A percentile compares a stretch with the other conserved stretches of the same genome.
Conservation (phyloP, 2,113 vertebrate species). For the Chlorodrepanis virens region DNA sequence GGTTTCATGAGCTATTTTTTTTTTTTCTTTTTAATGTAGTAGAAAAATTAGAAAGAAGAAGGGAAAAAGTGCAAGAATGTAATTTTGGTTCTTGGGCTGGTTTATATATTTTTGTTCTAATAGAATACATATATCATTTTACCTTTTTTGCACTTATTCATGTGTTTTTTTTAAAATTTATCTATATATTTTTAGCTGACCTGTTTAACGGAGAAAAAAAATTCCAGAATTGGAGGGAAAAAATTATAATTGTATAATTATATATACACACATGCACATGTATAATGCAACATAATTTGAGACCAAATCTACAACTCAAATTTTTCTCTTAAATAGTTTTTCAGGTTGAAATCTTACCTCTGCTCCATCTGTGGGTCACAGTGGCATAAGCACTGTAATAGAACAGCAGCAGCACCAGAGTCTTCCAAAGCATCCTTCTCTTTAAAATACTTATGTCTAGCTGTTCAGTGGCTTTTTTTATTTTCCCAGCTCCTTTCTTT, state of each 20-base stretch:
- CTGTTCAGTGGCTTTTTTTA: not conserved
- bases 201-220: not conserved
- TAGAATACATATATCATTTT: not conserved
- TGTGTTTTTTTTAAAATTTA: not conserved
- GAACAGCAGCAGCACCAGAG: constrained; percentile 67
- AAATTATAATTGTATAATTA: not conserved
- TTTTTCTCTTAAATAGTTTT: constrained; percentile 13
- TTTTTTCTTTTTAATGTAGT: not conserved
- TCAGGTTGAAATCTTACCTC: constrained; percentile 72
- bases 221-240: not conserved
- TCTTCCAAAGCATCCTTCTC: constrained; percentile 70
- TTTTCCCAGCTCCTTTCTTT: not conserved
- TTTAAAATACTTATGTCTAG: not conserved
- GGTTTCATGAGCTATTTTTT: not conserved
- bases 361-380: constrained; percentile 65
- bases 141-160: not conserved
- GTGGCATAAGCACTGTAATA: constrained; percentile 67
- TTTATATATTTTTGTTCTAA: not conserved
- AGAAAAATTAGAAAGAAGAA: not conserved
- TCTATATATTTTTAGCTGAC: not conserved
- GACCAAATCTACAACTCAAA: not conserved
- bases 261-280: not conserved
- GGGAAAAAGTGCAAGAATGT: not conserved
- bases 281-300: not conserved
- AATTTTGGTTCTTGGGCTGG: not conserved